Conservation (phyloP, 2,113 vertebrate species). For the Chlorodrepanis virens region DNA sequence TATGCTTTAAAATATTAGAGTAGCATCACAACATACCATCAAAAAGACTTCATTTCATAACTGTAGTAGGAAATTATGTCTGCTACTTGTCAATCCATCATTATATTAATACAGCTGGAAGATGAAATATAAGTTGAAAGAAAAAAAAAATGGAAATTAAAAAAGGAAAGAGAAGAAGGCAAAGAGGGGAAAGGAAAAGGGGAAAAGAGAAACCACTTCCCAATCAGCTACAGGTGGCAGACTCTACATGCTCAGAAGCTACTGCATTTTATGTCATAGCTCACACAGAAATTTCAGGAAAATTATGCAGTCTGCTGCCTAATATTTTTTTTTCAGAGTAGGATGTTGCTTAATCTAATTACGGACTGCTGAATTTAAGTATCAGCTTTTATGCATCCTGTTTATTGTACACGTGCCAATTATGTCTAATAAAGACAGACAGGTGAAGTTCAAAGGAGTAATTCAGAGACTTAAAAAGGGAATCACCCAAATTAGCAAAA, state of each 20-base stretch:
- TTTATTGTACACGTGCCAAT: slow-evolving; percentile 41
- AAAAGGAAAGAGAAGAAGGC: background rate
- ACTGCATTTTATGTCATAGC: background rate
- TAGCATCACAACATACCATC: background rate
- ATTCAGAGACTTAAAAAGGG: background rate
- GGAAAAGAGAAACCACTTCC: background rate
- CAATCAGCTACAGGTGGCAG: background rate
- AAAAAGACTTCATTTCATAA: background rate
- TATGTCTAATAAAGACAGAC: slow-evolving; percentile 21
- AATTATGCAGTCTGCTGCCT: background rate
- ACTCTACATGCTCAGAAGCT: background rate
- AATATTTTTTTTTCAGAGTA: background rate
- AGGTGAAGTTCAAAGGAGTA: slow-evolving; percentile 30
- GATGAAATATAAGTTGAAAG: background rate
- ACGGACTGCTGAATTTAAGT: background rate
- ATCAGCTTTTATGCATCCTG: slow-evolving; percentile 50
- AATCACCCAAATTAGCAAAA: background rate
- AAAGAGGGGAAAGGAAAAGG: background rate
- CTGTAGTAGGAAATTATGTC: background rate
- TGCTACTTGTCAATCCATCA: background rate
- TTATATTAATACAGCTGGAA: background rate
- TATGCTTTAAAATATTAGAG: background rate
- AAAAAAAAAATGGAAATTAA: background rate
- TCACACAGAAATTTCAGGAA: slow-evolving; percentile 29
- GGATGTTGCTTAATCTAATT: slow-evolving; percentile 48